Evolutionary conservation across 2,113 vertebrate species (phyloP), one percentile per base, ranked within the genome.

Genomic region (Cryptoleucopteryx plumbea): DNA sequence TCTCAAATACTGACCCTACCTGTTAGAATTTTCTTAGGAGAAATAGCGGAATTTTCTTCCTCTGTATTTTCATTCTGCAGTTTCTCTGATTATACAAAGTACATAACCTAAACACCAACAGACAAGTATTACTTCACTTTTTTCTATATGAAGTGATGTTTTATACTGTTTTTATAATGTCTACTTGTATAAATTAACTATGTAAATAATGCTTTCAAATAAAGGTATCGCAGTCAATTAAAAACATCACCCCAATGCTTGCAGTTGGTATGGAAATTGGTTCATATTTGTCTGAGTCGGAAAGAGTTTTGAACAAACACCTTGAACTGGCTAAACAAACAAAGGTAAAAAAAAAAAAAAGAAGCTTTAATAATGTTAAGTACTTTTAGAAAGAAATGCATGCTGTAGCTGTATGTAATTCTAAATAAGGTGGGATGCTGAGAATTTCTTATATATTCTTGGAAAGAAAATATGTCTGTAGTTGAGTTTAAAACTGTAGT

Each of bases 321-420:
- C 86, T 98, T 73, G 98, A 98, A 88, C 79, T 99, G 81, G 98
- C 96, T 48, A 94, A 96, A 80, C 97, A 98, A 97, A 94, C 95
- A 81, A 98, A 99, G 99, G 99, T 99, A 98, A 48, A 7, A 52
- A 98, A 98, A 98, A 98, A 48, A 7, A 52, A 52, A 52, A 26
- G 48, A 26, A 27, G 8, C 50, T 52, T 52, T 52, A 52, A 52
- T 25, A 36, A 71, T 40, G 4, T 36, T 43, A 53, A 77, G 5
- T 53, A 29, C 17, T 79, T 84, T 38, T 47, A 86, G 81, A 84
- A 86, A 65, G 11, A 79, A 77, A 71, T 50, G 14, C 21, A 40
- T 94, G 50, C 15, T 27, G 50, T 52, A 52, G 21, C 7, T 43
- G 7, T 68, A 14, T 53, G 31, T 26, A 43, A 19, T 38, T 94